These are phyloP conservation scores for Cavia porcellus DNA, from an alignment of 2,113 vertebrate genomes.

Conservation along the genomic window DNA sequence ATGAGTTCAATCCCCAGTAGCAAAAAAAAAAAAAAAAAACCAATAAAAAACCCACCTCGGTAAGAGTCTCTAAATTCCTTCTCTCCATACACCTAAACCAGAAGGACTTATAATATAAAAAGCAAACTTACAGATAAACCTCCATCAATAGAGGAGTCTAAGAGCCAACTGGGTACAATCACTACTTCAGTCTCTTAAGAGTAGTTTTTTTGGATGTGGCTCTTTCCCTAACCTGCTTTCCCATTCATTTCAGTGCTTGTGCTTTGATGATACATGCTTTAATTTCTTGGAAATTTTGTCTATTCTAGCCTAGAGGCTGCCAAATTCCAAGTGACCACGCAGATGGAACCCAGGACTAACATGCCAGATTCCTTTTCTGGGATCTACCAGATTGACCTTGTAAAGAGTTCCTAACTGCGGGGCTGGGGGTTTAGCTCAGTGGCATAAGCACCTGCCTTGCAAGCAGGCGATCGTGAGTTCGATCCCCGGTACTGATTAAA, in stretches of 20 bases:
- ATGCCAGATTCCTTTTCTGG: background rate
- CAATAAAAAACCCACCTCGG: too few species aligned
- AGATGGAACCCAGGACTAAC: background rate
- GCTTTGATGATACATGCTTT: background rate
- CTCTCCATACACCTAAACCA: background rate
- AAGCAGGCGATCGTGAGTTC: too few species aligned
- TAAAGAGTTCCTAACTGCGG: background rate
- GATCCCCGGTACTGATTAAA: too few species aligned
- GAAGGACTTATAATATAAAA: background rate
- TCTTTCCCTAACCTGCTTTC: background rate
- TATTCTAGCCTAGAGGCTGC: background rate
- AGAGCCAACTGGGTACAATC: background rate
- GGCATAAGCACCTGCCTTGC: too few species aligned
- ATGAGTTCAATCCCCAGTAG: too few species aligned
- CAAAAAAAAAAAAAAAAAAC: too few species aligned
- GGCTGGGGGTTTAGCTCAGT: too few species aligned
- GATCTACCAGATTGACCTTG: background rate
- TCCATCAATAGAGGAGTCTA: background rate
- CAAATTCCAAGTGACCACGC: background rate
- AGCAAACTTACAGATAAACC: background rate
- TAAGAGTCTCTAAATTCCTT: background rate
- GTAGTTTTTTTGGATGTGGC: background rate
- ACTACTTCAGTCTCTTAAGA: background rate
- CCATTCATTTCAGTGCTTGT: background rate
- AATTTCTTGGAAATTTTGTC: background rate